phyloP scores from a whole-genome alignment of 2,888 invertebrate species.

The Philonicus albiceps region DNA sequence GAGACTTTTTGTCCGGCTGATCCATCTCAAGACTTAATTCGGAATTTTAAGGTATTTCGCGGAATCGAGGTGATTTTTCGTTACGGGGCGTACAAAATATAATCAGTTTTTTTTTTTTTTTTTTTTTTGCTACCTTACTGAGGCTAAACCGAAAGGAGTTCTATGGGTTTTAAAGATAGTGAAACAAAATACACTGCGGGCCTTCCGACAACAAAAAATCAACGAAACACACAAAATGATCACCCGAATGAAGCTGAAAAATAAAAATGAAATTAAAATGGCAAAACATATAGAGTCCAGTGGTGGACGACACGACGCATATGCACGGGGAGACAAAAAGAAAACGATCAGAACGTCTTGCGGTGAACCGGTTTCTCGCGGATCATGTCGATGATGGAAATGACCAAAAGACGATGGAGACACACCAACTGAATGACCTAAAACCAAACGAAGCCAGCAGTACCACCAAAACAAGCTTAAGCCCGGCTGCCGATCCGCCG shows the following conservation, averaged over 20 bases:
- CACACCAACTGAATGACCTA: slow-evolving; percentile 39
- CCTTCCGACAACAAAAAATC: background rate
- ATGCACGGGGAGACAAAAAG: background rate
- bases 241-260: slow-evolving; percentile 18
- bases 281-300: slow-evolving; percentile 34
- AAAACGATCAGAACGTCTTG: background rate
- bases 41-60: slow-evolving; percentile 38
- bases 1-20: background rate
- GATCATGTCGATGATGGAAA: slow-evolving; percentile 43
- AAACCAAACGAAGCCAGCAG: slow-evolving; percentile 25
- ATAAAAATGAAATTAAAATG: slow-evolving; percentile 43
- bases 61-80: slow-evolving; percentile 27
- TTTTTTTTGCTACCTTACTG: background rate
- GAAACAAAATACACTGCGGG: background rate
- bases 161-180: slow-evolving; percentile 2
- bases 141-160: background rate
- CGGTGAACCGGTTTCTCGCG: slow-evolving; percentile 47
- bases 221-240: background rate
- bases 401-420: slow-evolving; percentile 42
- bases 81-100: slow-evolving; percentile 31
- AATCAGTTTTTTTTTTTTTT: no score
- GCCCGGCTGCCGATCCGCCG: background rate
- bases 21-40: slow-evolving; percentile 22
- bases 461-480: slow-evolving; percentile 33
- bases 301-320: background rate